phyloP scores from a whole-genome alignment of 1,140 invertebrate species.

The Brachionus rotundiformis region DNA sequence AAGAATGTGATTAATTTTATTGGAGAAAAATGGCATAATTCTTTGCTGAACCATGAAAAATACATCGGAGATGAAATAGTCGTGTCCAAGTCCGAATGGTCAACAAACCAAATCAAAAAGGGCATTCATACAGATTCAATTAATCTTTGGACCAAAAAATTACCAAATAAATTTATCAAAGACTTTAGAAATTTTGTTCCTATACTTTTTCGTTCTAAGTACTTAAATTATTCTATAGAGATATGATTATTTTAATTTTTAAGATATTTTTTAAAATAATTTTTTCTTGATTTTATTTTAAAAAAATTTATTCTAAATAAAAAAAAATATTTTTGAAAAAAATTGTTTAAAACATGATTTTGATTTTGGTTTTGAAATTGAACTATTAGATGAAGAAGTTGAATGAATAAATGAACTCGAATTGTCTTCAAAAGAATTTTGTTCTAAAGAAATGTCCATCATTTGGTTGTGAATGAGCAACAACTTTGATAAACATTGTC shows the following conservation, averaged over 20 bases:
- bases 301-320: not conserved
- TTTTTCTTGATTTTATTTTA: not conserved
- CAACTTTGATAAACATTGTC: not conserved
- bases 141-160: conserved; percentile 89
- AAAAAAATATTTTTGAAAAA: not conserved
- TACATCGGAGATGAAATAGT: conserved; percentile 91
- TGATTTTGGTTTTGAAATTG: not conserved
- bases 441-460: not conserved
- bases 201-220: conserved; percentile 65
- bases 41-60: conserved; percentile 93
- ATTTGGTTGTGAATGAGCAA: not conserved
- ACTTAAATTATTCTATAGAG: not conserved
- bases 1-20: conserved; percentile 84
- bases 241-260: not conserved
- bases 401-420: not conserved
- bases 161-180: conserved; percentile 82
- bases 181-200: conserved; percentile 88
- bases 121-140: conserved; percentile 95
- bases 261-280: not conserved
- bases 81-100: conserved; percentile 78
- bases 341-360: conserved; percentile 1
- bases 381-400: not conserved
- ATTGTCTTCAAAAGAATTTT: not conserved
- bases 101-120: conserved; percentile 96
- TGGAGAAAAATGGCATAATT: conserved; percentile 88